Conservation (phyloP, 1,140 invertebrate species). For the roundworm (Caenorhabditis elegans) region DNA sequence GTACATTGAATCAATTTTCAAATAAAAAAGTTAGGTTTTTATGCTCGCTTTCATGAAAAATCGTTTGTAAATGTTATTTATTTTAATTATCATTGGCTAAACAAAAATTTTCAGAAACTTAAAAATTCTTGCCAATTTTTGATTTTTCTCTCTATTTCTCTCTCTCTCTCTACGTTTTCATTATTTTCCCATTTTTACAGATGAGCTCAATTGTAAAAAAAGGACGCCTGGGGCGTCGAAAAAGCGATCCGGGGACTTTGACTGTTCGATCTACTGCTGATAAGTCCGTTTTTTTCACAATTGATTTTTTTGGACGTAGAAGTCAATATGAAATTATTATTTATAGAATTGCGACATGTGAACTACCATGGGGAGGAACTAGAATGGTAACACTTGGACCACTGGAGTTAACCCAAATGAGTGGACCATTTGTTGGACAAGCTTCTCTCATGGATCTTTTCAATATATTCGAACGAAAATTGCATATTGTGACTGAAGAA, state of each 20-base stretch:
- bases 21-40: no score
- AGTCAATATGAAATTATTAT: no score
- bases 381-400: slow-evolving; percentile 49
- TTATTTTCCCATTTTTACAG: no score
- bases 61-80: no score
- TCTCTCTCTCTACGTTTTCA: no score
- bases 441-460: slow-evolving; percentile 55
- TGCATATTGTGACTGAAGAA: slow-evolving; percentile 52
- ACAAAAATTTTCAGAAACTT: no score
- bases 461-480: slow-evolving; percentile 56
- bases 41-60: no score
- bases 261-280: not conserved
- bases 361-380: slow-evolving; percentile 58
- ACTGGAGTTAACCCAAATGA: slow-evolving; percentile 48
- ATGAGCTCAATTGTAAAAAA: not conserved
- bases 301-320: no score
- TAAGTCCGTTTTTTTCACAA: not conserved
- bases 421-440: slow-evolving; percentile 34
- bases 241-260: not conserved
- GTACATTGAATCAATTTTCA: no score
- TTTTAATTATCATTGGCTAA: no score
- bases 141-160: no score
- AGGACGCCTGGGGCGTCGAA: not conserved
- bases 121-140: no score
- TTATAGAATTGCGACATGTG: slow-evolving; percentile 54